Conservation (phyloP, 2,888 invertebrate species). For the Adineta ricciae region DNA sequence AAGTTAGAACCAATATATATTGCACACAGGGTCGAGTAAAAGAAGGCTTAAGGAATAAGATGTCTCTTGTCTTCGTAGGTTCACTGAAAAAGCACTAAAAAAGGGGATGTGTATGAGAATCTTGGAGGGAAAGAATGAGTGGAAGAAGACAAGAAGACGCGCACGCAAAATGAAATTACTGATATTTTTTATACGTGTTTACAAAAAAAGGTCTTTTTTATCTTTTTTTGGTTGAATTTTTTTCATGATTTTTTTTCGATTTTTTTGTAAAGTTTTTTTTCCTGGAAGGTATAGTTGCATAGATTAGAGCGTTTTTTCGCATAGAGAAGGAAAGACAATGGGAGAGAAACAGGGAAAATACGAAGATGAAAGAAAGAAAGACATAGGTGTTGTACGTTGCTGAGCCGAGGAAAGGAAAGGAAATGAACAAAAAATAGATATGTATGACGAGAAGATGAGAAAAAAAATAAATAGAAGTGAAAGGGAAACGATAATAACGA, state of each 20-base stretch:
- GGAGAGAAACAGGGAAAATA: neutral
- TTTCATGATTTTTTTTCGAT: neutral
- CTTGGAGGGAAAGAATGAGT: neutral
- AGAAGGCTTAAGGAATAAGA: neutral
- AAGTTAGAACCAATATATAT: neutral
- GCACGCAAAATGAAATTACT: neutral
- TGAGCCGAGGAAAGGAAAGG: neutral
- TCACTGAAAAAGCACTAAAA: constrained; percentile 9
- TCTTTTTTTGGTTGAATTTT: neutral
- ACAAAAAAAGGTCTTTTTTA: neutral
- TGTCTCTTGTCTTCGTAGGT: neutral
- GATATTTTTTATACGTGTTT: constrained; percentile 13
- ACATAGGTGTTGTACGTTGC: neutral
- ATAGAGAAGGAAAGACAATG: neutral
- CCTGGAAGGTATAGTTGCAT: neutral
- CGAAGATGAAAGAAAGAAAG: neutral
- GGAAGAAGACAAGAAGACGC: neutral
- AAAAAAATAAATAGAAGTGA: neutral
- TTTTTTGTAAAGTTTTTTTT: neutral
- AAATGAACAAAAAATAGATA: neutral
- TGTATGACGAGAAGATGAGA: neutral
- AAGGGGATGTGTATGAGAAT: neutral
- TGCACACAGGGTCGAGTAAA: neutral
- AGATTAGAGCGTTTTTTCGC: neutral
- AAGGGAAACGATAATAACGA: neutral